Evolutionary conservation across 2,888 invertebrate species (phyloP).

Genomic region (Girardia tigrina): DNA sequence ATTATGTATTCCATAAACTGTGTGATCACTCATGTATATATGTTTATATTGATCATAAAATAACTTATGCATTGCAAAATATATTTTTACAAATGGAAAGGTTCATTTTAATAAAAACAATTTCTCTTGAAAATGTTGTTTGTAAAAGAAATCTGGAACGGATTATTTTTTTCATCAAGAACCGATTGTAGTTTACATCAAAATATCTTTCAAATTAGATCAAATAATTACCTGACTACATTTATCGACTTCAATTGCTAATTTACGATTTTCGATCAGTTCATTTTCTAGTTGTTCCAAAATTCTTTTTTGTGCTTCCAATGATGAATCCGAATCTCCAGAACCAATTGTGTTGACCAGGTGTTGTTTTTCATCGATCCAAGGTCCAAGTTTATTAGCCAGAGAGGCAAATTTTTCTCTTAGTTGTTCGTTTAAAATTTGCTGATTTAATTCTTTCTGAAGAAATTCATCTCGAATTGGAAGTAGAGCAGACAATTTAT

Average conservation of each 20-base stretch:
- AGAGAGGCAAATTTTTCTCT: conserved; percentile 96
- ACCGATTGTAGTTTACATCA: too few species aligned
- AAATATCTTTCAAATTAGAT: too few species aligned
- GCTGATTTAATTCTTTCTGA: conserved; percentile 85
- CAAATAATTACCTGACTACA: conserved; percentile 23
- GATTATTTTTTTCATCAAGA: too few species aligned
- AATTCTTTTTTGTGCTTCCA: conserved; percentile 25
- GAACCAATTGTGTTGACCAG: conserved; percentile 51
- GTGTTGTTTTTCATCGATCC: conserved; percentile 73
- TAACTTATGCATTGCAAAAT: too few species aligned
- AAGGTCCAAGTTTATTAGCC: conserved; percentile 93
- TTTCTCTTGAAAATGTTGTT: too few species aligned
- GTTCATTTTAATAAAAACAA: too few species aligned
- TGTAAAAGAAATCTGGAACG: too few species aligned
- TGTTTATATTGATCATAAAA: too few species aligned
- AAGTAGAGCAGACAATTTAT: conserved; percentile 80
- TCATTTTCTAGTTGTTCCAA: conserved; percentile 28
- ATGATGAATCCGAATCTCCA: not conserved
- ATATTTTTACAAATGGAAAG: too few species aligned
- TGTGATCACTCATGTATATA: too few species aligned
- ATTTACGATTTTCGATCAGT: conserved; percentile 58
- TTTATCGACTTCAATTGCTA: conserved; percentile 88
- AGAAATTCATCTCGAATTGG: conserved; percentile 88
- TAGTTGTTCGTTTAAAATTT: conserved; percentile 83
- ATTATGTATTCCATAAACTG: too few species aligned